These are phyloP conservation scores for Parnassius smintheus DNA, from an alignment of 2,888 invertebrate species.

Conservation along the genomic window DNA sequence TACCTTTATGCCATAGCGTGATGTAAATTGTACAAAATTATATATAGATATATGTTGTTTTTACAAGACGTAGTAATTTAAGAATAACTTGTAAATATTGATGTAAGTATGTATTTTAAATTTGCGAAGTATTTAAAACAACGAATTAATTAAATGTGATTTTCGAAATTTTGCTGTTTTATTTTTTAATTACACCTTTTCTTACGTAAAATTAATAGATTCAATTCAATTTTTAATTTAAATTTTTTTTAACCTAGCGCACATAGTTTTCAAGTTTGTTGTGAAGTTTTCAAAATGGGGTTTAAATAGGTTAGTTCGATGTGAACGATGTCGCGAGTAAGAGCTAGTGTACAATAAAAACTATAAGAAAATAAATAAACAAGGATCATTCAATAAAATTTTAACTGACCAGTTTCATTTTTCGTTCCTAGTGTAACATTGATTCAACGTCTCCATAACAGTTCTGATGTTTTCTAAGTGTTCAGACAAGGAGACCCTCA, in stretches of 20 bases:
- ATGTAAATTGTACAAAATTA: constrained; percentile 53
- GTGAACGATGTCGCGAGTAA: too few species aligned
- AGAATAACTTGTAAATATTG: constrained; percentile 12
- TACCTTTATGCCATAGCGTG: constrained; percentile 47
- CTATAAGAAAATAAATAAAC: too few species aligned
- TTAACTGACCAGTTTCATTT: neutral
- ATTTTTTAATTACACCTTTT: neutral
- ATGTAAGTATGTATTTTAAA: constrained; percentile 7
- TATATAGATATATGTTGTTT: constrained; percentile 13
- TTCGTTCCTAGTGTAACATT: constrained; percentile 43
- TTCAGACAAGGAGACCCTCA: constrained; percentile 40
- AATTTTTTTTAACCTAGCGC: too few species aligned
- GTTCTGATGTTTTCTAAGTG: constrained; percentile 44
- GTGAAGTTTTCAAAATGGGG: too few species aligned
- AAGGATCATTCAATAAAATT: too few species aligned
- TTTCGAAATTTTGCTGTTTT: constrained; percentile 26
- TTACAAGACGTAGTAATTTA: neutral
- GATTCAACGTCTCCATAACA: constrained; percentile 42
- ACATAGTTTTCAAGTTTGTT: too few species aligned
- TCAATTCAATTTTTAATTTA: too few species aligned
- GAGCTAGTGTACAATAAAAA: too few species aligned
- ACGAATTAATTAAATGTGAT: constrained; percentile 27
- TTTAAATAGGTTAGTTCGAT: too few species aligned
- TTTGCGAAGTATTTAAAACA: constrained; percentile 21
- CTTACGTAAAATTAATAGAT: too few species aligned